Percentiles rank a stretch among this genome's conserved stretches.
phyloP scores from a whole-genome alignment of 1,140 invertebrate species.

The Mylabris phalerata region DNA sequence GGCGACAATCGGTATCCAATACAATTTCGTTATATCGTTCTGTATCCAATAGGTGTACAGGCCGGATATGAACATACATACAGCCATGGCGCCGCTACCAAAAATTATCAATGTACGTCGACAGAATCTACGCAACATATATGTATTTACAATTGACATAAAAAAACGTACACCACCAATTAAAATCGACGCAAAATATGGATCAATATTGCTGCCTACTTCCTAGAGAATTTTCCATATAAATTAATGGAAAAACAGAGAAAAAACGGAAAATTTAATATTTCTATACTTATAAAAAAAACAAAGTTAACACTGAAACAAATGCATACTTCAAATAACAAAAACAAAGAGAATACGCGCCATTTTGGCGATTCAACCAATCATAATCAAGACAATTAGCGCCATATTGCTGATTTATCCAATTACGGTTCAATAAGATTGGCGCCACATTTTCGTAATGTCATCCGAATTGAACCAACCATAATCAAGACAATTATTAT shows the following conservation, averaged over 20 bases:
- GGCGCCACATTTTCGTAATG: not conserved
- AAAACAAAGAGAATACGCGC: too few relatives aligned
- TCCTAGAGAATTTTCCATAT: conserved; percentile 36
- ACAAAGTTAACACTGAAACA: too few relatives aligned
- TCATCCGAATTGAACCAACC: not conserved
- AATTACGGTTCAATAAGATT: too few relatives aligned
- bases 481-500: too few relatives aligned
- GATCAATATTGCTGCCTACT: conserved; percentile 43
- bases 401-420: too few relatives aligned
- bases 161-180: conserved; percentile 59
- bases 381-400: not conserved
- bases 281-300: too few relatives aligned
- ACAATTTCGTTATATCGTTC: conserved; percentile 26
- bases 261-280: not conserved
- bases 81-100: conserved; percentile 48
- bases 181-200: conserved; percentile 51
- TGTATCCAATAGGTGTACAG: conserved; percentile 46
- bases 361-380: not conserved
- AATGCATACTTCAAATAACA: too few relatives aligned
- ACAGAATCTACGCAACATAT: conserved; percentile 45
- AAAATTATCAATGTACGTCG: conserved; percentile 47
- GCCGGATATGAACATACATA: conserved; percentile 49
- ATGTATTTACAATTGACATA: conserved; percentile 51
- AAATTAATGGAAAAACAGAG: not conserved
- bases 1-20: conserved; percentile 36